Conservation (phyloP, 2,113 vertebrate genomes). For the Callaeas wilsoni region DNA sequence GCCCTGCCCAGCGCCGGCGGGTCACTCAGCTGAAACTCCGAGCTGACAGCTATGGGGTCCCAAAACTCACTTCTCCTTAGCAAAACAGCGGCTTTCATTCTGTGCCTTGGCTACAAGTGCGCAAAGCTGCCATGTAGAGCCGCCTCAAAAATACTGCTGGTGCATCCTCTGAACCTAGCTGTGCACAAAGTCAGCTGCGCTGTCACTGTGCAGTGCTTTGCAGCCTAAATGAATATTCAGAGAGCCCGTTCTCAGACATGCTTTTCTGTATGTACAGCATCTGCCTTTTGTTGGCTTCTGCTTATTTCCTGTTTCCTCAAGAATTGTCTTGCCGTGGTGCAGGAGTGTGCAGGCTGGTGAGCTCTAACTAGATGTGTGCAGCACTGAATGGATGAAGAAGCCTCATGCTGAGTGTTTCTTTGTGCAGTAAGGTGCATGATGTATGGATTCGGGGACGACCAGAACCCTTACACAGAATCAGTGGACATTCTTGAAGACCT, state of each 20-base stretch:
- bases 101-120: neutral
- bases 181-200: neutral
- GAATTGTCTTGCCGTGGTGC: neutral
- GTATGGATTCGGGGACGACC: slow-evolving; percentile 98
- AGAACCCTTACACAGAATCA: slow-evolving; percentile 97
- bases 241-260: neutral
- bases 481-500: slow-evolving; percentile 98
- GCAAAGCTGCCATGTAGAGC: neutral
- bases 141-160: neutral
- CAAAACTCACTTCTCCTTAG: neutral
- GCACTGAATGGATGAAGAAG: neutral
- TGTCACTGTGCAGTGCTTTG: neutral
- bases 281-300: neutral
- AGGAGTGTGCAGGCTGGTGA: neutral
- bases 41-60: neutral
- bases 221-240: neutral
- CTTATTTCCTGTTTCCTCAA: neutral
- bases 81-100: neutral
- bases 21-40: neutral
- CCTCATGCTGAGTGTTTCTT: neutral
- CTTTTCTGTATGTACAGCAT: neutral
- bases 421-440: slow-evolving; percentile 93
- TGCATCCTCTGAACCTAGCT: neutral
- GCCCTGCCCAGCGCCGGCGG: neutral
- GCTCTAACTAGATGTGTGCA: neutral